Base-by-base conservation (phyloP, 2,888 invertebrate genomes). In the Dioctria rufipes region DNA sequence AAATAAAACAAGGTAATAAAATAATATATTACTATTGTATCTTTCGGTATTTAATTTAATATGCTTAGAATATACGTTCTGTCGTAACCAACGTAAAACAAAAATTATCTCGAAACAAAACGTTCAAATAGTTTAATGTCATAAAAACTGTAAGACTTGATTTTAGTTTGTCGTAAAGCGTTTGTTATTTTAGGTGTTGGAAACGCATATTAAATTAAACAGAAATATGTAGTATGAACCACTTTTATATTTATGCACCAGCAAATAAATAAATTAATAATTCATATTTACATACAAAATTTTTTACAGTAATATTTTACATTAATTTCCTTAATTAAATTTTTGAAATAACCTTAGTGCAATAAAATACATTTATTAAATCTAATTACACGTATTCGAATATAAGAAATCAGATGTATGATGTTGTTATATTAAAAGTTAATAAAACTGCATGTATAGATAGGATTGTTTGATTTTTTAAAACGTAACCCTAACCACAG, bases 381-480 rank as follows among this genome's bases (percentile, higher is more conserved):
- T 51, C 39, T 71, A 75, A 75, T 75, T 58, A 75, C 75, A 75
- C 75, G 75, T 75, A 75, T 60, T 71, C 78, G 69, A 79, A 78
- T 51, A 49, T 60, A 65, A 81, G 67, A 75, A 60, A 79, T 80
- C 81, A 73, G 71, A 80, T 81, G 81, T 81, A 81, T 77, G 80
- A 81, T 78, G 81, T 81, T 81, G 81, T 81, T 81, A 81, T 75
- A 80, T 75, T 80, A 75, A 80, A 73, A 79, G 81, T 81, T 81
- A 81, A 81, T 81, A 81, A 81, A 81, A 75, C 73, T 80, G 80
- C 75, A 80, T 81, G 81, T 80, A 81, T 71, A 81, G 73, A 80
- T 42, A 51, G 13, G n/a, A 46, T 66, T 42, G 25, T 25, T 25
- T 25, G 25, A 25, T 25, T 25, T 25, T 25, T 2, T 25, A 25